These are phyloP conservation scores for Metacarcinus magister DNA, from an alignment of 2,888 invertebrate genomes.

Conservation along the genomic window DNA sequence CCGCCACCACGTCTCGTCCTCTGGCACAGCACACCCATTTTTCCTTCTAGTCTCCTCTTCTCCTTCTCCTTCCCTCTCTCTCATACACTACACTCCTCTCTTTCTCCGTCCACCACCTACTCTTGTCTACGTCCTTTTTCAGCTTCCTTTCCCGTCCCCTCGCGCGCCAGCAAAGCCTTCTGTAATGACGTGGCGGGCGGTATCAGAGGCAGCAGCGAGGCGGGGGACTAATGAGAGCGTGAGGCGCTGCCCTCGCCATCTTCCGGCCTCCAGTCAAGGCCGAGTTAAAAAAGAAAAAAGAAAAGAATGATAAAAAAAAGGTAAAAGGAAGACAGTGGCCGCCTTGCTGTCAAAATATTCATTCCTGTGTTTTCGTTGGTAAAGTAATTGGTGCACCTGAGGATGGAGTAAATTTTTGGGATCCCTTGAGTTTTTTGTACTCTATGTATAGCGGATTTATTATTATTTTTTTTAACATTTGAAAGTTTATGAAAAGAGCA, in stretches of 20 bases:
- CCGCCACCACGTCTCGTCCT: background rate
- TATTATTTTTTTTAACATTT: background rate
- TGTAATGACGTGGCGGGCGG: slow-evolving; percentile 41
- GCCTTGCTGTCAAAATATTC: background rate
- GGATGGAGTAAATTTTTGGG: background rate
- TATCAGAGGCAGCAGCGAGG: slow-evolving; percentile 41
- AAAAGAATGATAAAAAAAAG: background rate
- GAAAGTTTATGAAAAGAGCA: background rate
- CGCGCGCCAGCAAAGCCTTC: slow-evolving; percentile 3
- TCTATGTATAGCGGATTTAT: too few species aligned
- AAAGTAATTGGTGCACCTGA: background rate
- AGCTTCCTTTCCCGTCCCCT: background rate
- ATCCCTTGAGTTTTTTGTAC: background rate
- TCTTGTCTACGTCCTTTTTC: background rate
- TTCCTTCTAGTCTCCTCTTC: background rate
- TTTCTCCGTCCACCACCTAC: background rate
- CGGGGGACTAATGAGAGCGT: slow-evolving; percentile 36
- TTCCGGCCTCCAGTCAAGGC: slow-evolving; percentile 41
- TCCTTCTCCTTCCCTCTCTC: background rate
- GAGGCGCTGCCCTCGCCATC: slow-evolving; percentile 29
- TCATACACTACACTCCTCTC: background rate
- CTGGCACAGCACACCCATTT: background rate
- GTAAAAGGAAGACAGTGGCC: background rate
- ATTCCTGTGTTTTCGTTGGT: background rate
- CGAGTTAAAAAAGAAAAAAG: background rate